Evolutionary conservation across 2,888 invertebrate species (phyloP).

Genomic region (Melanchra persicariae): DNA sequence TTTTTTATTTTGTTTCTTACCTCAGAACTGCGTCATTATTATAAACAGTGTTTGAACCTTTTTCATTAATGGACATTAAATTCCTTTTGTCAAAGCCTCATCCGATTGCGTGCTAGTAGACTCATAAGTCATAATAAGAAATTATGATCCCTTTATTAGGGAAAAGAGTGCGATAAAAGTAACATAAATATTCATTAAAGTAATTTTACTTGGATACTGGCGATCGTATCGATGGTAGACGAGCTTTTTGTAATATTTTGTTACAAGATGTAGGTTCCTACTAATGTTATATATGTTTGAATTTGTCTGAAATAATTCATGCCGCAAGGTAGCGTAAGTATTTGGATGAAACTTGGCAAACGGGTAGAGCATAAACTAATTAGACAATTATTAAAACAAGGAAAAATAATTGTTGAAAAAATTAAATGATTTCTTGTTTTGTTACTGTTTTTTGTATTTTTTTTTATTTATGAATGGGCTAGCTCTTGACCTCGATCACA

Average conservation of each 20-base stretch:
- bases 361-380: too few relatives aligned
- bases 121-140: not conserved
- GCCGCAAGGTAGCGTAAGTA: too few relatives aligned
- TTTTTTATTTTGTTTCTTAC: too few relatives aligned
- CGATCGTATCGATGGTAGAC: not conserved
- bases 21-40: too few relatives aligned
- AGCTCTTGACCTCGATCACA: too few relatives aligned
- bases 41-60: too few relatives aligned
- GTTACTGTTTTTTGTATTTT: too few relatives aligned
- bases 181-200: constrained; percentile 20
- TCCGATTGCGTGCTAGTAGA: not conserved
- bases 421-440: too few relatives aligned
- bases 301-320: too few relatives aligned
- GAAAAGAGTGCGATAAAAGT: constrained; percentile 12
- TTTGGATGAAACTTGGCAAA: not conserved
- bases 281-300: not conserved
- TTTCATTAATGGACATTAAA: constrained; percentile 8
- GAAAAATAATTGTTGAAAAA: too few relatives aligned
- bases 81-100: not conserved
- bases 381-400: too few relatives aligned
- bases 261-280: not conserved
- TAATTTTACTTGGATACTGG: not conserved
- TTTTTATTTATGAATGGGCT: too few relatives aligned
- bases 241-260: not conserved
- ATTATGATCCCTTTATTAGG: constrained; percentile 1